phyloP scores from a whole-genome alignment of 2,113 vertebrate species.

The Pampusana beccarii region DNA sequence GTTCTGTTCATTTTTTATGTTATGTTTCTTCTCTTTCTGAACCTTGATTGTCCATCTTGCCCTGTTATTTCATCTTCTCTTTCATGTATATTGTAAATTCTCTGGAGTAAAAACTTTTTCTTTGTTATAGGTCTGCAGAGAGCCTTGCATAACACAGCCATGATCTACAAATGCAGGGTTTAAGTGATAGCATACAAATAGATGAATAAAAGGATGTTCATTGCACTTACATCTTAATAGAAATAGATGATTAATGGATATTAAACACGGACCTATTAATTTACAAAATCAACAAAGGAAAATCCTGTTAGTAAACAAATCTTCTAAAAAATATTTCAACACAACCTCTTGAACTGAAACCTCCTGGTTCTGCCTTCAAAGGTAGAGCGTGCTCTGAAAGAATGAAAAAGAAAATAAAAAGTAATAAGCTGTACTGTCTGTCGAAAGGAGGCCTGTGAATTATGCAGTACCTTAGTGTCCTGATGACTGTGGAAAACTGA shows the following conservation, averaged over 20 bases:
- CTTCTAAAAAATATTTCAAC: not conserved
- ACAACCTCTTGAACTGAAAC: not conserved
- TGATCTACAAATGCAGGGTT: not conserved
- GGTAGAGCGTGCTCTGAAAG: not conserved
- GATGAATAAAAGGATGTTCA: not conserved
- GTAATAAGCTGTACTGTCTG: not conserved
- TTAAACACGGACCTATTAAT: not conserved
- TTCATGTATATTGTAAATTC: constrained; percentile 35
- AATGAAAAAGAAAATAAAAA: not conserved
- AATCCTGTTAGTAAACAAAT: constrained; percentile 22
- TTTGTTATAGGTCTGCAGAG: constrained; percentile 16
- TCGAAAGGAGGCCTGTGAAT: not conserved
- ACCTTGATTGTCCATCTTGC: not conserved
- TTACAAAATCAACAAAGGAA: not conserved
- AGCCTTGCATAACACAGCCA: not conserved
- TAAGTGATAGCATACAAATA: not conserved
- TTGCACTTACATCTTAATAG: not conserved
- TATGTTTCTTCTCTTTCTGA: not conserved
- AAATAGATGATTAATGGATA: not conserved
- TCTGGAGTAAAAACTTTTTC: constrained; percentile 7
- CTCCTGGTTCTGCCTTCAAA: not conserved
- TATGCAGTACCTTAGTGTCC: not conserved
- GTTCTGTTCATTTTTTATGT: not conserved
- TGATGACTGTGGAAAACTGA: not conserved
- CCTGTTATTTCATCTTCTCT: constrained; percentile 9